Evolutionary conservation across 1,140 invertebrate genomes (phyloP).

Genomic region (Zophobas atratus): DNA sequence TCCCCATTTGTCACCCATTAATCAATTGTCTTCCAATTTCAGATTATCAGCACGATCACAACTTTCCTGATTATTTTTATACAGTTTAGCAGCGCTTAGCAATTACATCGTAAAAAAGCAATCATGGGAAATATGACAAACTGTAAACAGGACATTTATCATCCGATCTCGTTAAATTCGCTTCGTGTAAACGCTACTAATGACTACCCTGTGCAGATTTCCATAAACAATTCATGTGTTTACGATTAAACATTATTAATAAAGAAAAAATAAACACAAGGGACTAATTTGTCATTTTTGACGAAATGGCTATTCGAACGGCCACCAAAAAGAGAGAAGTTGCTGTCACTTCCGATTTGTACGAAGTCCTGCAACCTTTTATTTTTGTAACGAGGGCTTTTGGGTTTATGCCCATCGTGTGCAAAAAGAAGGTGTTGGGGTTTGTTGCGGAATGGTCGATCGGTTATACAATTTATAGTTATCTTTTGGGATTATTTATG

Average conservation of each 20-base stretch:
- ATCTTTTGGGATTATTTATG: constrained; percentile 13
- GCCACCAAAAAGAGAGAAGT: constrained; percentile 4
- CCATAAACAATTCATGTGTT: constrained; percentile 29
- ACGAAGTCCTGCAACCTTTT: constrained; percentile 16
- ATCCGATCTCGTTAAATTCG: not conserved
- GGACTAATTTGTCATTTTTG: not conserved
- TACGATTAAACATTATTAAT: constrained; percentile 8
- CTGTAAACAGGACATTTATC: not conserved
- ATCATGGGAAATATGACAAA: not conserved
- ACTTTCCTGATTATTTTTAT: constrained; percentile 34
- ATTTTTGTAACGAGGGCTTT: constrained; percentile 8
- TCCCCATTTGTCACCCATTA: not conserved
- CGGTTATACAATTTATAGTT: not conserved
- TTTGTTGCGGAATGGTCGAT: not conserved
- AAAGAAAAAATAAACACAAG: not conserved
- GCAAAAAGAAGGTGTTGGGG: not conserved
- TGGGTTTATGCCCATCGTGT: constrained; percentile 7
- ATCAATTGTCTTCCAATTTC: not conserved
- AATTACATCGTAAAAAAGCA: not conserved
- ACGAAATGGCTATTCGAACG: not conserved
- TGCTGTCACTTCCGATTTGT: constrained; percentile 1
- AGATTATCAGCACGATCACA: constrained; percentile 14
- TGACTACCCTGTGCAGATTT: not conserved
- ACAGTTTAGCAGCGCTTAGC: constrained; percentile 1
- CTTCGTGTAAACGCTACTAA: not conserved